Percentiles rank a stretch among this genome's conserved stretches.
phyloP scores from a whole-genome alignment of 2,888 invertebrate genomes.

The Hemithea aestivaria region DNA sequence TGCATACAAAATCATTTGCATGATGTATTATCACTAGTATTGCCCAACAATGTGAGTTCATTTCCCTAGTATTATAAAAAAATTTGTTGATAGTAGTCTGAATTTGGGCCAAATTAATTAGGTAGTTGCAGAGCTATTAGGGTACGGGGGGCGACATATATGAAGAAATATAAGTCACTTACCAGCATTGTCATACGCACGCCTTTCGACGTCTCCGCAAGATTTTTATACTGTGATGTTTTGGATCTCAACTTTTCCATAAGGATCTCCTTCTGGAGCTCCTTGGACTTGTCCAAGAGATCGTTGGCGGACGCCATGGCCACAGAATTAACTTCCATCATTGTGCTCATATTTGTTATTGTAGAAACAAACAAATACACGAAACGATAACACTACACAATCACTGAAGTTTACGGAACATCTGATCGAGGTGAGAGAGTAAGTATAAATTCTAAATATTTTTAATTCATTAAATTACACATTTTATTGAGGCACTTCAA shows the following conservation, averaged over 20 bases:
- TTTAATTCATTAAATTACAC: conserved; percentile 1
- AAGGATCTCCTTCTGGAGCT: conserved; percentile 87
- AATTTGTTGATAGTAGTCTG: no score
- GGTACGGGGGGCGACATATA: no score
- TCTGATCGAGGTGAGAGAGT: conserved; percentile 35
- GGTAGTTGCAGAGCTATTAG: no score
- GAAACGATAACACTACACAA: conserved; percentile 38
- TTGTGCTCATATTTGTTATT: conserved; percentile 32
- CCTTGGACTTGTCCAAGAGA: conserved; percentile 67
- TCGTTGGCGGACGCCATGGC: conserved; percentile 55
- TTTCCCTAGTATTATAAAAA: no score
- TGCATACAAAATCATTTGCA: no score
- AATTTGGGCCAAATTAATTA: no score
- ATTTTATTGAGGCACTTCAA: conserved; percentile 4
- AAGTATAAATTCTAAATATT: conserved; percentile 24
- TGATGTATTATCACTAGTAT: no score
- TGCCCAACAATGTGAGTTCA: no score
- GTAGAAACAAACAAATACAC: conserved; percentile 30
- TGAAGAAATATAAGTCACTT: no score
- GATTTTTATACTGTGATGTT: conserved; percentile 87
- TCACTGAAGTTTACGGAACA: conserved; percentile 39
- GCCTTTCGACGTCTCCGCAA: conserved; percentile 92
- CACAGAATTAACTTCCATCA: conserved; percentile 59
- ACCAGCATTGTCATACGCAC: conserved; percentile 92
- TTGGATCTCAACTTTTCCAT: conserved; percentile 96